phyloP scores from a whole-genome alignment of 92 coral and sea anemone species.

The Bergia sp. region DNA sequence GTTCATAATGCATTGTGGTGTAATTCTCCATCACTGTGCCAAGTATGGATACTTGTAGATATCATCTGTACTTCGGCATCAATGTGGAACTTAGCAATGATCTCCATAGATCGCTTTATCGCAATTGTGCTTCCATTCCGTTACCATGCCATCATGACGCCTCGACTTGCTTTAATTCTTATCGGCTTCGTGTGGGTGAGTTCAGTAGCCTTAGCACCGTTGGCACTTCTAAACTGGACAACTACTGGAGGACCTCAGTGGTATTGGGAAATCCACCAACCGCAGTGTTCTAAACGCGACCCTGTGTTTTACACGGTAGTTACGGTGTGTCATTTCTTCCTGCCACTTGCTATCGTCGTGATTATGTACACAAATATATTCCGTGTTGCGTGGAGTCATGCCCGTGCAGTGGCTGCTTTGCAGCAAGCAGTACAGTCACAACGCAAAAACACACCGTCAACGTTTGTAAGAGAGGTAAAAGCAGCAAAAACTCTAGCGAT shows the following conservation, averaged over 20 bases:
- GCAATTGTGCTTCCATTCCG: slow-evolving; percentile 91
- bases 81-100: slow-evolving; percentile 87
- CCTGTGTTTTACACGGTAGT: slow-evolving; percentile 73
- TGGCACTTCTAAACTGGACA: slow-evolving; percentile 80
- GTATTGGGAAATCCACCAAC: slow-evolving; percentile 27
- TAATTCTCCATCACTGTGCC: slow-evolving; percentile 55
- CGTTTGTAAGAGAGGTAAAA: slow-evolving; percentile 81
- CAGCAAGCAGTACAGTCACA: slow-evolving; percentile 63
- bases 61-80: slow-evolving; percentile 83
- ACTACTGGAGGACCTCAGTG: slow-evolving; percentile 35
- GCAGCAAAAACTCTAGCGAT: slow-evolving; percentile 95
- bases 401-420: slow-evolving; percentile 85
- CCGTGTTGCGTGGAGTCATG: slow-evolving; percentile 87
- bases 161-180: slow-evolving; percentile 50
- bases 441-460: slow-evolving; percentile 53
- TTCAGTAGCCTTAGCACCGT: slow-evolving; percentile 57
- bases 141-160: slow-evolving; percentile 82
- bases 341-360: slow-evolving; percentile 75
- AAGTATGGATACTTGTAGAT: slow-evolving; percentile 76
- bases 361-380: slow-evolving; percentile 83
- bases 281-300: slow-evolving; percentile 63
- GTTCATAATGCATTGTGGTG: slow-evolving; percentile 81
- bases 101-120: slow-evolving; percentile 86
- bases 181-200: slow-evolving; percentile 78
- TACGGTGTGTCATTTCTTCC: slow-evolving; percentile 63